Evolutionary conservation across 2,113 vertebrate species (phyloP).

Genomic region (Hymenochirus boettgeri): DNA sequence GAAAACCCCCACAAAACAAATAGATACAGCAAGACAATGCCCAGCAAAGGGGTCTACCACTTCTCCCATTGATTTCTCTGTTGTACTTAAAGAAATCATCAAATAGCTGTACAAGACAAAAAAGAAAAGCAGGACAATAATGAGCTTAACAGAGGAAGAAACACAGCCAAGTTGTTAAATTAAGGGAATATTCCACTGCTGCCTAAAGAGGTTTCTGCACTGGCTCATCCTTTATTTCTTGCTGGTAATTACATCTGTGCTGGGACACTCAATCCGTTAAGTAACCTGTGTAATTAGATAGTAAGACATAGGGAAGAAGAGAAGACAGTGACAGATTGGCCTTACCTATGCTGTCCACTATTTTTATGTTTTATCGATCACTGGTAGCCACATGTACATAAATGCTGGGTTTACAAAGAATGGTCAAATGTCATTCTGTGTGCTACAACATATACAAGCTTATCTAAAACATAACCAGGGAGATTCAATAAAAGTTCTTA

Average conservation of each 20-base stretch:
- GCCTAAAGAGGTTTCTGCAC: slow-evolving; percentile 10
- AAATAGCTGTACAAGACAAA: not conserved
- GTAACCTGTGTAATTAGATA: slow-evolving; percentile 35
- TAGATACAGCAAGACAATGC: too few relatives aligned
- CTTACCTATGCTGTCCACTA: slow-evolving; percentile 17
- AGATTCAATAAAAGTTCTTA: too few relatives aligned
- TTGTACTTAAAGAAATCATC: not conserved
- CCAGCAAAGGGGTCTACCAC: not conserved
- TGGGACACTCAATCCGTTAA: slow-evolving; percentile 31
- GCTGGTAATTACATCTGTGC: slow-evolving; percentile 30
- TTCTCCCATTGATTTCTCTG: not conserved
- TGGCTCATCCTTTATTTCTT: slow-evolving; percentile 22
- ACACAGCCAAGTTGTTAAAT: slow-evolving; percentile 20
- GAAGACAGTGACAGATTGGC: slow-evolving; percentile 24
- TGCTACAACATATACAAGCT: too few relatives aligned
- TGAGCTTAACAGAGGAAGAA: slow-evolving; percentile 21
- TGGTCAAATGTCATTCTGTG: too few relatives aligned
- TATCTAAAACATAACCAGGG: too few relatives aligned
- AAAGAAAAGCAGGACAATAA: slow-evolving; percentile 19
- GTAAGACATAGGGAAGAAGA: slow-evolving; percentile 15
- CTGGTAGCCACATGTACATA: slow-evolving; percentile 2
- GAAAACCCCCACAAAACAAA: too few relatives aligned
- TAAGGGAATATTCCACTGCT: slow-evolving; percentile 14
- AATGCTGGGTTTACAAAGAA: too few relatives aligned
- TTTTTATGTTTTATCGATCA: slow-evolving; percentile 5